A percentile compares a stretch with the other conserved stretches of the same genome.
Conservation (phyloP, 1,140 invertebrate genomes). For the Lasioglossum albipes region DNA sequence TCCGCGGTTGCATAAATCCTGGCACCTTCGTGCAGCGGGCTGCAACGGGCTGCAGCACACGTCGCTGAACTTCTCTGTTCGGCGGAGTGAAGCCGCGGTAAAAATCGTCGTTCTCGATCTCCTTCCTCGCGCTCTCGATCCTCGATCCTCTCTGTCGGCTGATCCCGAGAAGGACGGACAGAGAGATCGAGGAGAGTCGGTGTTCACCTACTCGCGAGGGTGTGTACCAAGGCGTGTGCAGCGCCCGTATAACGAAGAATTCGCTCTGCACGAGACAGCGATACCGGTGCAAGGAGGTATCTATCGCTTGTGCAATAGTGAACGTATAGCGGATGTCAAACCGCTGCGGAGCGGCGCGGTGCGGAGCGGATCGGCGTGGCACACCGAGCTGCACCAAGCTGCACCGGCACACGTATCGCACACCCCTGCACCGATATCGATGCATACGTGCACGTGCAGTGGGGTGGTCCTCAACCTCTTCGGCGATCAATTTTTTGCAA, state of each 20-base stretch:
- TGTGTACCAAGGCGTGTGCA: conserved; percentile 73
- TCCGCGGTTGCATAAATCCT: conserved; percentile 51
- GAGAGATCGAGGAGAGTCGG: conserved; percentile 38
- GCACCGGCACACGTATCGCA: conserved; percentile 50
- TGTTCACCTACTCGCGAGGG: conserved; percentile 69
- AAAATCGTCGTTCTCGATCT: conserved; percentile 35
- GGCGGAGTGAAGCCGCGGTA: not conserved
- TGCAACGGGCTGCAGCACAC: conserved; percentile 32
- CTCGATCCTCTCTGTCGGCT: not conserved
- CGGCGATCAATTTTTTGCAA: too few species aligned
- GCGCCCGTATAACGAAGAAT: conserved; percentile 67
- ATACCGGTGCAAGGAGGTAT: conserved; percentile 69
- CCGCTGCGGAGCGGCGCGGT: conserved; percentile 24
- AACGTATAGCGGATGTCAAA: conserved; percentile 76
- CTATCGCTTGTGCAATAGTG: conserved; percentile 75
- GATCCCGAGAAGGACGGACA: conserved; percentile 36
- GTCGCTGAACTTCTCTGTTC: conserved; percentile 43
- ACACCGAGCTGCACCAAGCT: not conserved
- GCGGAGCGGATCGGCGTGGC: not conserved
- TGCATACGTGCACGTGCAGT: too few species aligned
- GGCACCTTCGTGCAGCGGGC: conserved; percentile 40
- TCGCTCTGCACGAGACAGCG: conserved; percentile 63
- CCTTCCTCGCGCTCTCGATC: not conserved
- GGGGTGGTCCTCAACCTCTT: too few species aligned
- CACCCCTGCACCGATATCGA: conserved; percentile 50